A percentile compares a stretch with the other conserved stretches of the same genome.
These are phyloP conservation scores for Florisuga fusca DNA, from an alignment of 2,797 vertebrate genomes.

Conservation along the genomic window DNA sequence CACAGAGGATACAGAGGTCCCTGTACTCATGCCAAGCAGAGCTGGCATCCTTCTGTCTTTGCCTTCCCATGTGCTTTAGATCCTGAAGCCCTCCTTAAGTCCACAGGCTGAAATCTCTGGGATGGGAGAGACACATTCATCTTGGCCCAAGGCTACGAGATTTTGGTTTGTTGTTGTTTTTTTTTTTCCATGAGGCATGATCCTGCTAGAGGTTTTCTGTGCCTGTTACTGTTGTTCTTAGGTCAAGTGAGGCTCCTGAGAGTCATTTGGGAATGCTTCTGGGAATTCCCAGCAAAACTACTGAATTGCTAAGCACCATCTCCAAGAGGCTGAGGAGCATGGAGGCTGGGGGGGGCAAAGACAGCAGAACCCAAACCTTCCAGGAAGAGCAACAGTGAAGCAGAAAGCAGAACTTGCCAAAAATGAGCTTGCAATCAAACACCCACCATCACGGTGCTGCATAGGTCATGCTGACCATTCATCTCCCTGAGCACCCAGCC, in stretches of 20 bases:
- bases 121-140: not conserved
- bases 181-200: not conserved
- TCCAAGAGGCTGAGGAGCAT: not conserved
- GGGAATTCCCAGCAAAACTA: too few relatives aligned
- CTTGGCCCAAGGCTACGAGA: not conserved
- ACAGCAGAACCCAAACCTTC: not conserved
- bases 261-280: not conserved
- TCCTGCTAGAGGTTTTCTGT: not conserved
- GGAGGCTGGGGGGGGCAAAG: not conserved
- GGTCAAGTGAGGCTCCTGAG: not conserved
- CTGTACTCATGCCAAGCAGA: not conserved
- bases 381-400: not conserved
- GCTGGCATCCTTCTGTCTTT: fast-evolving
- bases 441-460: not conserved
- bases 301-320: not conserved
- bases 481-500: not conserved
- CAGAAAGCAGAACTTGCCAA: not conserved
- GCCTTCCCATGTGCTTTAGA: not conserved
- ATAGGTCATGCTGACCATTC: not conserved
- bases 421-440: not conserved
- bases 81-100: not conserved
- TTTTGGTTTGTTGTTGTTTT: not conserved
- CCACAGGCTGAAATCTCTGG: not conserved
- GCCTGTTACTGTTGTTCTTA: not conserved
- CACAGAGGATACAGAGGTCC: not conserved